These are phyloP conservation scores for Catharus bicknelli DNA, from an alignment of 2,113 vertebrate genomes.

Conservation along the genomic window DNA sequence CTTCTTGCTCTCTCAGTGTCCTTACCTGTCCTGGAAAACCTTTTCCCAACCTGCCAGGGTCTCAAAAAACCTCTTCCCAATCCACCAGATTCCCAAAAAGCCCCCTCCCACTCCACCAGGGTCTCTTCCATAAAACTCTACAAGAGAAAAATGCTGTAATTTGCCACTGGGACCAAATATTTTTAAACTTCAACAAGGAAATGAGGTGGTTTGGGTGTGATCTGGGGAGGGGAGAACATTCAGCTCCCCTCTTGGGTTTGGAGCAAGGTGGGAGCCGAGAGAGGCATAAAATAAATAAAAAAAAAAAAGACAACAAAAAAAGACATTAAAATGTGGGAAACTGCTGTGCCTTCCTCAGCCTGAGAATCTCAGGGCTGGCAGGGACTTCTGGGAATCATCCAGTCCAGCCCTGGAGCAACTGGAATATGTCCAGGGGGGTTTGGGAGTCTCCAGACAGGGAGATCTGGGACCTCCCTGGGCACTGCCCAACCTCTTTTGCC, in stretches of 20 bases:
- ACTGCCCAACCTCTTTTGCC: background rate
- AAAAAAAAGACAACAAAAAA: background rate
- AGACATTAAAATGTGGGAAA: rapidly evolving
- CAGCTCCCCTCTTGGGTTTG: background rate
- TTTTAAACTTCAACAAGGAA: background rate
- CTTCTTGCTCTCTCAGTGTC: no score
- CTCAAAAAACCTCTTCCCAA: background rate
- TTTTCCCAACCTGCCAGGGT: background rate
- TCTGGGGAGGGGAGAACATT: background rate
- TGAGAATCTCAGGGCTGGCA: background rate
- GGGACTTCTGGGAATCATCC: background rate
- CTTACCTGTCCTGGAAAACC: background rate
- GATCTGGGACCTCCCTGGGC: background rate
- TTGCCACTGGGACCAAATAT: background rate
- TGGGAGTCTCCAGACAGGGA: background rate
- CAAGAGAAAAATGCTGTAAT: background rate
- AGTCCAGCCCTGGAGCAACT: background rate
- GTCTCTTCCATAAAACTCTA: background rate
- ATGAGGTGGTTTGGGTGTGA: background rate
- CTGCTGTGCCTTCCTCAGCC: background rate
- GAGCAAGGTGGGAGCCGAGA: rapidly evolving
- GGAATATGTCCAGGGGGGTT: background rate
- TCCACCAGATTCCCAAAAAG: no score
- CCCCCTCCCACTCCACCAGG: no score
- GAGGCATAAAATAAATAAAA: background rate